These are phyloP conservation scores for Bambusicola thoracicus DNA, from an alignment of 2,113 vertebrate species.

Conservation along the genomic window DNA sequence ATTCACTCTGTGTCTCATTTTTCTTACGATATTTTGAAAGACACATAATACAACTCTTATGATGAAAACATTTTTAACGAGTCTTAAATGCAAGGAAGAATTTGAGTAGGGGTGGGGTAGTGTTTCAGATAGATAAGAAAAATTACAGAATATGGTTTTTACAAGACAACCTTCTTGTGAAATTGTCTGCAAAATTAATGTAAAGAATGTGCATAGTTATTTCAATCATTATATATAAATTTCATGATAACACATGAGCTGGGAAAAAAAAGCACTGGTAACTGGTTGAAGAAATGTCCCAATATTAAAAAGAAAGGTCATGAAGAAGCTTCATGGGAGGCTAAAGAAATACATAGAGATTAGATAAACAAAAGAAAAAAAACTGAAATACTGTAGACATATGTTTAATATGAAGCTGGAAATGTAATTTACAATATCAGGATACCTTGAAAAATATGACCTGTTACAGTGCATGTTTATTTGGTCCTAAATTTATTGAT, in stretches of 20 bases:
- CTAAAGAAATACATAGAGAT: neutral
- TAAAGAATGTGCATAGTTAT: neutral
- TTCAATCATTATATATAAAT: neutral
- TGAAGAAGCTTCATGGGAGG: neutral
- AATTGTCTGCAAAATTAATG: neutral
- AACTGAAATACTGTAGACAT: neutral
- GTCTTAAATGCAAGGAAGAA: neutral
- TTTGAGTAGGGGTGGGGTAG: neutral
- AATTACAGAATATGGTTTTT: neutral
- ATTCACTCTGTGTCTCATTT: neutral
- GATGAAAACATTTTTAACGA: neutral
- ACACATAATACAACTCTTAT: neutral
- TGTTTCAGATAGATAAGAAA: neutral
- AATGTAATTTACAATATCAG: neutral
- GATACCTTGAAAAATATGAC: neutral
- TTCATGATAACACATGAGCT: accelerated
- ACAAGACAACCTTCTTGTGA: neutral
- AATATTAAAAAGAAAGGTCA: neutral
- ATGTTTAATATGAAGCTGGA: neutral
- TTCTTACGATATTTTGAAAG: neutral
- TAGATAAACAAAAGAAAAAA: neutral
- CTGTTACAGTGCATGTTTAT: neutral
- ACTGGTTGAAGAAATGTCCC: neutral
- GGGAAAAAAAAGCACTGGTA: neutral
- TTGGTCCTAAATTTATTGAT: neutral